Conservation (phyloP, 2,113 vertebrate species). For the Buteo buteo region DNA sequence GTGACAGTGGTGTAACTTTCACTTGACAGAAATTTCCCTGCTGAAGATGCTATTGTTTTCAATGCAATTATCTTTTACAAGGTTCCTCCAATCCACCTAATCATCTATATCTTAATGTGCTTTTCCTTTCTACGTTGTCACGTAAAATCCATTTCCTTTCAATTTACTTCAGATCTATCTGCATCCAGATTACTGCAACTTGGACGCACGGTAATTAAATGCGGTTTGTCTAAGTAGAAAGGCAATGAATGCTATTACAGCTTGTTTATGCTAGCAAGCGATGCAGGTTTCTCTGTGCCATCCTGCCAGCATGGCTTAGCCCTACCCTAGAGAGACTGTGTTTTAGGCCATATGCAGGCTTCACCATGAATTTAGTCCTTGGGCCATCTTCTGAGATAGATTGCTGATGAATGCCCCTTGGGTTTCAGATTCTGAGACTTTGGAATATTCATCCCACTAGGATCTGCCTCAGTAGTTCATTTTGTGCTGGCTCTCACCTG, state of each 20-base stretch:
- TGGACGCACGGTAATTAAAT: slow-evolving; percentile 53
- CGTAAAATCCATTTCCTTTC: slow-evolving; percentile 56
- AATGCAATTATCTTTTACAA: slow-evolving; percentile 56
- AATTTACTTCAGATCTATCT: slow-evolving; percentile 39
- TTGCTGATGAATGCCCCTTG: background rate
- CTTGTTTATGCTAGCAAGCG: slow-evolving; percentile 27
- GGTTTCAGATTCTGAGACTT: background rate
- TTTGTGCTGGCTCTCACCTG: background rate
- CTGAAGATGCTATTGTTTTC: slow-evolving; percentile 15
- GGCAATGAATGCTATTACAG: slow-evolving; percentile 6
- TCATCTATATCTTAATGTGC: slow-evolving; percentile 57
- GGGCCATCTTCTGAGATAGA: background rate
- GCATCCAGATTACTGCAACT: slow-evolving; percentile 46
- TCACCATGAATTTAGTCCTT: background rate
- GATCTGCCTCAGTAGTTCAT: background rate
- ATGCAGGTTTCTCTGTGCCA: background rate
- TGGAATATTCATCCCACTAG: background rate
- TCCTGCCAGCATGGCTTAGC: background rate
- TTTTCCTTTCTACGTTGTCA: slow-evolving; percentile 38
- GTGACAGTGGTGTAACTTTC: background rate
- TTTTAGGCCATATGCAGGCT: background rate
- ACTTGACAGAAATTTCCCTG: background rate
- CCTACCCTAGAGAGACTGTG: background rate
- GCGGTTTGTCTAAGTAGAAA: slow-evolving; percentile 43
- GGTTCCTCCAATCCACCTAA: slow-evolving; percentile 45